Percentiles rank a stretch among this genome's conserved stretches.
Conservation (phyloP, 1,140 invertebrate genomes). For the Drosophila kepulauana region DNA sequence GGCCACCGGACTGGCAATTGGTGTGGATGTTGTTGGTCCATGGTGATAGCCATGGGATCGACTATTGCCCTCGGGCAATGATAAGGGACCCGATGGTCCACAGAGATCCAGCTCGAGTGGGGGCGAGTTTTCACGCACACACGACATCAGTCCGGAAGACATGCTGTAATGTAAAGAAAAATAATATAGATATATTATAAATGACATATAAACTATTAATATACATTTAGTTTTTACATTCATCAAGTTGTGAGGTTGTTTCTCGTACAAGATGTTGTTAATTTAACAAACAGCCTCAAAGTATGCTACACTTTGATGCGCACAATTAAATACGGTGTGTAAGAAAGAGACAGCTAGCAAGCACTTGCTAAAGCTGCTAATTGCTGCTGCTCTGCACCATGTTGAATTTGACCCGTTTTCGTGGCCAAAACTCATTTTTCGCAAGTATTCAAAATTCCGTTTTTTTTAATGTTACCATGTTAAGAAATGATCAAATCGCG, state of each 20-base stretch:
- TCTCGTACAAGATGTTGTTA: background rate
- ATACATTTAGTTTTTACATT: background rate
- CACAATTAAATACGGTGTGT: background rate
- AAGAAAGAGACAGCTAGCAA: background rate
- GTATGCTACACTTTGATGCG: constrained; percentile 23
- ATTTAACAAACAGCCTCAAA: constrained; percentile 5
- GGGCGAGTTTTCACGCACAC: constrained; percentile 86
- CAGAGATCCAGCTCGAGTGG: constrained; percentile 76
- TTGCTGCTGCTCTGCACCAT: too few species aligned
- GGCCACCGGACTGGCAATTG: constrained; percentile 56
- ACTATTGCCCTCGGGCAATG: constrained; percentile 62
- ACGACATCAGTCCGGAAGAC: constrained; percentile 86
- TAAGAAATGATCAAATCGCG: too few species aligned
- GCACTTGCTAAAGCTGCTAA: background rate
- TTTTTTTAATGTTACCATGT: too few species aligned
- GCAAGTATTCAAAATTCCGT: too few species aligned
- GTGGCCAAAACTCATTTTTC: too few species aligned
- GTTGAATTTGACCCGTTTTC: too few species aligned
- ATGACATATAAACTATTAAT: background rate
- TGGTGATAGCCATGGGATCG: constrained; percentile 46
- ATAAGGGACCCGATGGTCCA: constrained; percentile 64
- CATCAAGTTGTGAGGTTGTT: background rate
- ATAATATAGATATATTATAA: background rate
- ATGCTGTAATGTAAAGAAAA: constrained; percentile 66
- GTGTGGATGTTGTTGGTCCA: constrained; percentile 65